Evolutionary conservation across 2,888 invertebrate species (phyloP).

Genomic region (Bembecia ichneumoniformis): DNA sequence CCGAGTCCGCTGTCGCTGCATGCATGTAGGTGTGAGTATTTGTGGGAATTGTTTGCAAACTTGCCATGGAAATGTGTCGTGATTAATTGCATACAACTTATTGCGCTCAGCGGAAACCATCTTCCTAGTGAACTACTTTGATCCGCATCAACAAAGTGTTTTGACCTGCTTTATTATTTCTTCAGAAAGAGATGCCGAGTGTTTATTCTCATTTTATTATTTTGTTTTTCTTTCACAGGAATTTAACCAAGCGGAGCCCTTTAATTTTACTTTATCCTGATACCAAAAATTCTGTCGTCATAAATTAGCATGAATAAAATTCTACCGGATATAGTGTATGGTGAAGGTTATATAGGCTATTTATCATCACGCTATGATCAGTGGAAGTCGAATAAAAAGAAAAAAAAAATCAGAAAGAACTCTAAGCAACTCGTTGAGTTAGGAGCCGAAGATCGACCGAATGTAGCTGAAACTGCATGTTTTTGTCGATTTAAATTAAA

Average conservation of each 20-base stretch:
- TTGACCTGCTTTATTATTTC: not conserved
- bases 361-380: too few relatives aligned
- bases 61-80: conserved; percentile 14
- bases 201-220: too few relatives aligned
- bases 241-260: too few relatives aligned
- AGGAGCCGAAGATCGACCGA: not conserved
- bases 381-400: not conserved
- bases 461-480: too few relatives aligned
- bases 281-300: too few relatives aligned
- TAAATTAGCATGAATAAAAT: too few relatives aligned
- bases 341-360: too few relatives aligned
- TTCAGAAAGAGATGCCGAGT: too few relatives aligned
- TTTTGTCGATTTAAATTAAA: too few relatives aligned
- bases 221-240: too few relatives aligned
- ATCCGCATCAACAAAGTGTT: not conserved
- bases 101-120: not conserved
- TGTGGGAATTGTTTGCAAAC: conserved; percentile 20
- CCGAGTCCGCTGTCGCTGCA: not conserved
- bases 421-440: not conserved
- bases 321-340: too few relatives aligned
- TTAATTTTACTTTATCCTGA: too few relatives aligned
- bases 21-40: conserved; percentile 1
- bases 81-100: conserved; percentile 2
- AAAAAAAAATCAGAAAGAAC: not conserved
- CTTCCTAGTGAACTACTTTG: not conserved